Percentiles rank a stretch among this genome's conserved stretches.
Evolutionary conservation across 2,888 invertebrate species (phyloP).

Genomic region (Neelides folsomi): DNA sequence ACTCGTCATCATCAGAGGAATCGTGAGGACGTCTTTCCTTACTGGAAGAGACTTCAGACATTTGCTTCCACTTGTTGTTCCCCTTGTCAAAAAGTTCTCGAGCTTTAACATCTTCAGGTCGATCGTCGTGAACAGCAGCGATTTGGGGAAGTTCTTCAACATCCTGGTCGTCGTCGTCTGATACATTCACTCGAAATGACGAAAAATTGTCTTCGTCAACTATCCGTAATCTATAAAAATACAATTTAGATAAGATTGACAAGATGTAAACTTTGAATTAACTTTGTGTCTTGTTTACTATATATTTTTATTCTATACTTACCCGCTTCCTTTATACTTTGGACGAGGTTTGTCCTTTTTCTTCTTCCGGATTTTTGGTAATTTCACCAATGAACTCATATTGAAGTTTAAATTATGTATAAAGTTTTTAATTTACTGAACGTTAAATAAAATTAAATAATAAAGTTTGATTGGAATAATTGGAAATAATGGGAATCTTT

Average conservation of each 20-base stretch:
- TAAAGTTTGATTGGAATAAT: too few relatives aligned
- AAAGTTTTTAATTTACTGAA: too few relatives aligned
- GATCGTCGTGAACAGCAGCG: constrained; percentile 72
- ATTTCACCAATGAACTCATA: too few relatives aligned
- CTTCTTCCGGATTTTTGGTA: constrained; percentile 1
- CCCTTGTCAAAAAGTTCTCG: constrained; percentile 31
- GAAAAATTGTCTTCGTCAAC: constrained; percentile 60
- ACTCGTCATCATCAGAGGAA: constrained; percentile 22
- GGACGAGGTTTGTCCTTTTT: background rate
- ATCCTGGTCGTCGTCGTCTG: constrained; percentile 41
- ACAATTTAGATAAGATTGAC: constrained; percentile 2
- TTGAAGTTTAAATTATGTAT: too few relatives aligned
- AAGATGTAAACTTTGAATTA: background rate
- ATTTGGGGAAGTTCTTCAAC: constrained; percentile 84
- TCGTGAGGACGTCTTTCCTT: background rate
- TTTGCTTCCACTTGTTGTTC: constrained; percentile 25
- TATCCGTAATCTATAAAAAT: constrained; percentile 54
- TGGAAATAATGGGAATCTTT: too few relatives aligned
- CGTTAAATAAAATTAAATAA: too few relatives aligned
- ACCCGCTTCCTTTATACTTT: constrained; percentile 24
- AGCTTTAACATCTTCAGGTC: constrained; percentile 50
- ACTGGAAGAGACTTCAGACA: constrained; percentile 2
- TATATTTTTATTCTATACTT: constrained; percentile 3
- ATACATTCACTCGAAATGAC: background rate
- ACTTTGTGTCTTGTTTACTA: background rate